Evolutionary conservation across 2,113 vertebrate genomes (phyloP), one percentile per base, ranked within the genome.

Genomic region (Turdus rufiventris): DNA sequence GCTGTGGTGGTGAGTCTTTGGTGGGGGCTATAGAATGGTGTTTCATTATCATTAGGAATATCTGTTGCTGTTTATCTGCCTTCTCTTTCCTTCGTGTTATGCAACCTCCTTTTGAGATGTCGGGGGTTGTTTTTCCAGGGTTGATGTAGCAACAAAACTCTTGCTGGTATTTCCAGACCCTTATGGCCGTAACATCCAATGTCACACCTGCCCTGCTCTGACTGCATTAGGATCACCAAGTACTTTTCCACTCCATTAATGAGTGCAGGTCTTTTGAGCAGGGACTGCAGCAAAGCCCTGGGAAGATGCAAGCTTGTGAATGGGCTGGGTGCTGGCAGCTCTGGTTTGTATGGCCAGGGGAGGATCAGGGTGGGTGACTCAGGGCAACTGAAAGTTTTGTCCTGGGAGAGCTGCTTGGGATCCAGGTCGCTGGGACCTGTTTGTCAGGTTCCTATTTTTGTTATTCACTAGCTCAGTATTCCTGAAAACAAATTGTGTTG

Each of bases 361-460:
- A 94, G 68, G 86, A 95, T 45, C 9, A 6, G 62, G 74, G 53
- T 5, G 2, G 10, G 11, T 96, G 96, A 95, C 85, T 94, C 79
- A 89, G 89, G 94, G 63, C 83, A 76, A 56, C 96, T 68, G 94
- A 97, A 94, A 97, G 94, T 92, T 62, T 34, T 84, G 65, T 84
- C 76, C 68, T 77, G 63, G 86, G 72, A 92, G 83, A 92, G 86
- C 76, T 85, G 77, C 72, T 54, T 84, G 86, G 79, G 91, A 95
- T 94, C 76, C 83, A 96, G 94, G 95, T 91, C 48, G 5, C 68
- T 2, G 7, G 50, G 89, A 93, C 94, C 89, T 95, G 95, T 91
- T 97, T 74, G 65, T 94, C 94, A 78, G 91, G 95, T 94, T 96
- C 95, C 95, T 95, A 78, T 86, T 95, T 96, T 96, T 92, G 88